Evolutionary conservation across 2,113 vertebrate genomes (phyloP).

Genomic region (Antidorcas marsupialis): DNA sequence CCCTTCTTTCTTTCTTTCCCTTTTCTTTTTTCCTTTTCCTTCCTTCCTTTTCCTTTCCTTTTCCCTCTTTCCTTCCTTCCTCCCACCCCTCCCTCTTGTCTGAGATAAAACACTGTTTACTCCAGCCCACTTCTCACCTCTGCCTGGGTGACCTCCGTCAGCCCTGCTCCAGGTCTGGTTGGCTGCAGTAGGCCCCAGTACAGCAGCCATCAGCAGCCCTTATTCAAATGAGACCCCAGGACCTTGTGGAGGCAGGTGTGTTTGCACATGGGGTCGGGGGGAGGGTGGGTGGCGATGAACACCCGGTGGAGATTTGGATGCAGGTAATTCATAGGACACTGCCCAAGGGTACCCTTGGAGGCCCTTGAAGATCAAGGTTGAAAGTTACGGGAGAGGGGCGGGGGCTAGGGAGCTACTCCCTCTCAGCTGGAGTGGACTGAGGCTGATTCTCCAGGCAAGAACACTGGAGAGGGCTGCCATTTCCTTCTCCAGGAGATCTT

Average conservation of each 20-base stretch:
- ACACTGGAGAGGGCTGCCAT: too few relatives aligned
- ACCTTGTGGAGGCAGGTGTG: rapidly evolving
- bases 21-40: background rate
- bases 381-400: background rate
- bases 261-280: too few relatives aligned
- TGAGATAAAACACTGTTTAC: background rate
- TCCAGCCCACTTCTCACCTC: background rate
- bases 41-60: rapidly evolving
- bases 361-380: background rate
- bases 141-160: background rate
- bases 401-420: background rate
- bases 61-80: rapidly evolving
- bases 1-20: rapidly evolving
- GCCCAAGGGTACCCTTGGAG: background rate
- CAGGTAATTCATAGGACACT: background rate
- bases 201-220: background rate
- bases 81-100: background rate
- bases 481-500: too few relatives aligned
- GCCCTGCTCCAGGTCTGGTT: background rate
- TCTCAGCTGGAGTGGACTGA: background rate
- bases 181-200: background rate
- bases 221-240: background rate
- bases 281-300: background rate
- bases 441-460: too few relatives aligned
- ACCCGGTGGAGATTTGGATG: rapidly evolving